Evolutionary conservation across 2,113 vertebrate genomes (phyloP).

Genomic region (Silurus glanis): DNA sequence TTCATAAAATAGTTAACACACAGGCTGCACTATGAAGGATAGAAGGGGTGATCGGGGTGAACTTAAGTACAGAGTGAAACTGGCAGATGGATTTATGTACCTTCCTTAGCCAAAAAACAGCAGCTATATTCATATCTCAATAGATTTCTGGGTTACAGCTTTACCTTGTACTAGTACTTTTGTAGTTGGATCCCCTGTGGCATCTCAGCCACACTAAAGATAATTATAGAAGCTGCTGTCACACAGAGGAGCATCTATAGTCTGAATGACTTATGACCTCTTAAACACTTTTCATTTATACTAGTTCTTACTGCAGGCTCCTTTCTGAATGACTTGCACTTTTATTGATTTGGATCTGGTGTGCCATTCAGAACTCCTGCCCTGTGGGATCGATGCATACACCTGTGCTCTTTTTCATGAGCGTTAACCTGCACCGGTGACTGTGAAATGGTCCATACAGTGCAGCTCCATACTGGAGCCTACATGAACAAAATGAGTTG

Average conservation of each 20-base stretch:
- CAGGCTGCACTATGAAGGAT: background rate
- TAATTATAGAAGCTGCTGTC: slow-evolving; percentile 50
- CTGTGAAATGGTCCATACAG: slow-evolving; percentile 22
- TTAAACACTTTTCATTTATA: background rate
- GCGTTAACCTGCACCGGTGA: slow-evolving; percentile 56
- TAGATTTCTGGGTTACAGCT: slow-evolving; percentile 53
- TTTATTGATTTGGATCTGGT: slow-evolving; percentile 1
- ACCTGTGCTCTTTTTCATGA: slow-evolving; percentile 52
- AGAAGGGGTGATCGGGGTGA: slow-evolving; percentile 32
- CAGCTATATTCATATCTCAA: slow-evolving; percentile 53
- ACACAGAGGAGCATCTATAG: slow-evolving; percentile 19
- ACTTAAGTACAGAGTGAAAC: slow-evolving; percentile 49
- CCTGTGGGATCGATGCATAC: slow-evolving; percentile 3
- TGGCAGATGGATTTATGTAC: slow-evolving; percentile 24
- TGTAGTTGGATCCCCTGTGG: slow-evolving; percentile 9
- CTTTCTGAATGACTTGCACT: background rate
- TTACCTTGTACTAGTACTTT: slow-evolving; percentile 40
- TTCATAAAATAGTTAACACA: background rate
- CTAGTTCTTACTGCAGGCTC: background rate
- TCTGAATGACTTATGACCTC: background rate
- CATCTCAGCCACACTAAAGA: slow-evolving; percentile 20
- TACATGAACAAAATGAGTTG: slow-evolving; percentile 58
- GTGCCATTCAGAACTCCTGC: slow-evolving; percentile 5
- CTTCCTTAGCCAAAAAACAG: slow-evolving; percentile 8
- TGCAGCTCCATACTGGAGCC: slow-evolving; percentile 47